Evolutionary conservation across 2,797 vertebrate genomes (phyloP).

Genomic region (Falco rusticolus): DNA sequence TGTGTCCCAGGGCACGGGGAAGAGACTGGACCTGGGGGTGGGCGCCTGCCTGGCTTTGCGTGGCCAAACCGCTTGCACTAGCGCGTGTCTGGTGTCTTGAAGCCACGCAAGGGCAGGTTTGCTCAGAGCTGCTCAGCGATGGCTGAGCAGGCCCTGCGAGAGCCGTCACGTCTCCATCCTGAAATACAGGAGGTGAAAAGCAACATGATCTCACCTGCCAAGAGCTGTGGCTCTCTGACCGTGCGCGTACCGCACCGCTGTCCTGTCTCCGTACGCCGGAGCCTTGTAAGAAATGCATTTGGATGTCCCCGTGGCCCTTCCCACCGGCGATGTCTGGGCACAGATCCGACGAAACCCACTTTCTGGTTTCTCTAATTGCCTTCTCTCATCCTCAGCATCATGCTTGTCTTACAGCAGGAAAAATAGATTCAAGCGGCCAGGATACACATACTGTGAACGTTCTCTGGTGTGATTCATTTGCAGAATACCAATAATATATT

Average conservation of each 20-base stretch:
- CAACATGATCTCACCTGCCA: not conserved
- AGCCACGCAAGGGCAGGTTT: not conserved
- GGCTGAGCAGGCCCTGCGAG: not conserved
- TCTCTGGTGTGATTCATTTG: conserved; percentile 27
- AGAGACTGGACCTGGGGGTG: not conserved
- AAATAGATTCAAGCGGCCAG: not conserved
- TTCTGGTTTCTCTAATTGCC: not conserved
- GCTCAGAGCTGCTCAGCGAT: not conserved
- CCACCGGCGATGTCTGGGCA: not conserved
- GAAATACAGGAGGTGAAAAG: not conserved
- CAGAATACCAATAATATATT: conserved; percentile 66
- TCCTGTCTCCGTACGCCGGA: accelerated
- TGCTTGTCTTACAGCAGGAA: not conserved
- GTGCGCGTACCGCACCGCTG: not conserved
- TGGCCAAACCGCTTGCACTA: not conserved
- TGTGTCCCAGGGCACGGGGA: not conserved
- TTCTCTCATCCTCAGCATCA: not conserved
- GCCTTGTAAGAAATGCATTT: not conserved
- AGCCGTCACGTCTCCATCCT: not conserved
- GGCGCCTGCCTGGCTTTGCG: not conserved
- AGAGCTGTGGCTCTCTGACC: not conserved
- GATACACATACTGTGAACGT: conserved; percentile 54
- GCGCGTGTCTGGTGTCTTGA: not conserved
- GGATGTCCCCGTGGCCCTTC: not conserved
- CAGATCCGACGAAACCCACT: not conserved